Evolutionary conservation across 2,797 vertebrate species (phyloP), one percentile per base, ranked within the genome.

Genomic region (Rhinella marina): DNA sequence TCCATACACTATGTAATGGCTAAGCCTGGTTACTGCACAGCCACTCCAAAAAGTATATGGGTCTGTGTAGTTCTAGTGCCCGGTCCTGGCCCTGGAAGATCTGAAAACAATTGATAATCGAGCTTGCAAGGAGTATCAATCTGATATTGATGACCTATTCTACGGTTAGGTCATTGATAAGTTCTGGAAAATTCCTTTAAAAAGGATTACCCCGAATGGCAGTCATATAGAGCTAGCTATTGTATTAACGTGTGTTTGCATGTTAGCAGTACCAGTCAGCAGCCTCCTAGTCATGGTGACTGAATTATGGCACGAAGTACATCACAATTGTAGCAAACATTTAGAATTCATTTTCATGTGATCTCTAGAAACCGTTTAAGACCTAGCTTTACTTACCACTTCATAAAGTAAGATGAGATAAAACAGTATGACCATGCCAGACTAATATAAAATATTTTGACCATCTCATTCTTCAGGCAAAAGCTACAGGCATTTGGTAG

Each of bases 381-480:
- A 52, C 41, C 41, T n/a, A 52, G 12, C 41, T 75, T 75, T 75
- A 13, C 21, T 75, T n/a, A 50, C 10, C 48, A n/a, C 12, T 52
- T n/a, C 29, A 75, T 75, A 12, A 14, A 23, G 19, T 50, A 75
- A 50, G 41, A 75, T 75, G 12, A 41, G n/a, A 87, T 87, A 70
- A 59, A 73, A 6, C 57, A 82, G 86, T 50, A 76, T 75, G 73
- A 72, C 12, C 25, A 76, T 52, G 54, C 79, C 62, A n/a, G 41
- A 64, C 86, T 76, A 82, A 87, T 82, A 72, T 27, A 87, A 76
- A 82, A 32, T 70, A 76, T 82, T 82, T 41, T 61, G 17, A 8
- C 50, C 50, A 62, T 84, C 56, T 50, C 41, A 76, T 84, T 50
- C 56, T 84, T 84, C 21, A 50, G 32, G 27, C 7, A 84, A 80